Base-by-base conservation (phyloP, 2,113 vertebrate genomes). In the Prolemur simus region DNA sequence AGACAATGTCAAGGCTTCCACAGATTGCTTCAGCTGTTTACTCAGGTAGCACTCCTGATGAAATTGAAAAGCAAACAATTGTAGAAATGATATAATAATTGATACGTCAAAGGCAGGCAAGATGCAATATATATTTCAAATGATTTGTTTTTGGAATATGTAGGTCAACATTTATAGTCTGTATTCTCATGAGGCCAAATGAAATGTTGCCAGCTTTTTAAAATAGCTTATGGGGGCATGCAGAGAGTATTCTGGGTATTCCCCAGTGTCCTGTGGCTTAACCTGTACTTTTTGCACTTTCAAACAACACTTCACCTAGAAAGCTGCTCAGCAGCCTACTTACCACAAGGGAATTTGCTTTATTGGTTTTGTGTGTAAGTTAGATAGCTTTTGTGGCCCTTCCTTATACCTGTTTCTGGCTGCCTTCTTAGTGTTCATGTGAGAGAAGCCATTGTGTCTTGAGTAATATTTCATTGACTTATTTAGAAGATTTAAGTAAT, bases 401-500 rank as follows among this genome's bases (percentile, higher is more conserved):
- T 85, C 12, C 78, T 64, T 81, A 82, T 73, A 91, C 29, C 27
- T 82, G 4, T 94, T 96, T 95, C 63, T 90, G 82, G 37, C 64
- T 52, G 27, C 27, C 54, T 60, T 80, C 68, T 63, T 73, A 60
- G 18, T 64, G 23, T 89, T 96, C 90, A 73, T 9, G 27, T 42
- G 34, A 96, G 85, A 81, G 66, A 88, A 95, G 29, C 8, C 34
- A 66, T 89, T 94, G 69, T 81, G 25, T 90, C 34, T 91, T 90
- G 34, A 90, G 42, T 88, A 77, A 83, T 58, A 94, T 58, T 93
- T 95, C 58, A 64, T 93, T 96, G 80, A n/a, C 25, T 90, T 92
- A 69, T 49, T 96, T 95, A 93, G 42, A 93, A 91, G n/a, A 29
- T 83, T 95, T 97, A 71, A 89, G 58, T 14, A 80, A 84, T 89